Percentiles rank a stretch among this genome's conserved stretches.
Conservation (phyloP, 1,140 invertebrate species). For the Dendroctonus ponderosae region DNA sequence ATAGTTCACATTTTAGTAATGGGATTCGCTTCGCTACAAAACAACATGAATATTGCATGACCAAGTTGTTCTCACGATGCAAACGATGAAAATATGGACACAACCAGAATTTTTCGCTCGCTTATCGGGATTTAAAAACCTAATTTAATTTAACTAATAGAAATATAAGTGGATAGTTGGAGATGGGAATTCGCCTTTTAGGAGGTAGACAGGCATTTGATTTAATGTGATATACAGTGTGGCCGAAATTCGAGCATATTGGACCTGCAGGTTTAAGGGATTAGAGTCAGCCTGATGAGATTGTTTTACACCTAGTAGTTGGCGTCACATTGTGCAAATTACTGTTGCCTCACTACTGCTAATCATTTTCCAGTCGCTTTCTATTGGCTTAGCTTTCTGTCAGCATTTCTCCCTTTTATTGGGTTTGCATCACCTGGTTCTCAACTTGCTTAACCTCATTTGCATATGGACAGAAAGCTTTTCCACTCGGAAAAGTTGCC, state of each 20-base stretch:
- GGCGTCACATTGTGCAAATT: too few species aligned
- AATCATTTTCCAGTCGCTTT: too few species aligned
- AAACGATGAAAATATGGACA: conserved; percentile 17
- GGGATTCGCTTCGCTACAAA: conserved; percentile 1
- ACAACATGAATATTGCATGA: conserved; percentile 19
- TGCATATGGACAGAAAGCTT: too few species aligned
- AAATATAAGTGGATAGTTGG: conserved; percentile 24
- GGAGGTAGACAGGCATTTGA: neutral
- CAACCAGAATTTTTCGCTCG: neutral
- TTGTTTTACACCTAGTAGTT: too few species aligned
- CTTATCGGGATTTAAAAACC: conserved; percentile 34
- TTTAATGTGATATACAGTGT: too few species aligned
- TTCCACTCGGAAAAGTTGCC: too few species aligned
- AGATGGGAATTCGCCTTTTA: conserved; percentile 6
- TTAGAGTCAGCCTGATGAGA: too few species aligned
- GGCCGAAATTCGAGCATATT: neutral
- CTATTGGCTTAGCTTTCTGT: too few species aligned
- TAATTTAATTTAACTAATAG: conserved; percentile 42
- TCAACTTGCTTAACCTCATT: too few species aligned
- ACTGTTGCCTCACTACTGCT: too few species aligned
- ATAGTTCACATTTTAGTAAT: conserved; percentile 11
- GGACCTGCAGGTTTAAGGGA: neutral
- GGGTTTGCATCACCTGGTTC: too few species aligned
- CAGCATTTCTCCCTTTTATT: too few species aligned
- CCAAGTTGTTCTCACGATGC: neutral